Percentiles rank a stretch among this genome's conserved stretches.
phyloP scores from a whole-genome alignment of 2,888 invertebrate species.

The Unio delphinus region DNA sequence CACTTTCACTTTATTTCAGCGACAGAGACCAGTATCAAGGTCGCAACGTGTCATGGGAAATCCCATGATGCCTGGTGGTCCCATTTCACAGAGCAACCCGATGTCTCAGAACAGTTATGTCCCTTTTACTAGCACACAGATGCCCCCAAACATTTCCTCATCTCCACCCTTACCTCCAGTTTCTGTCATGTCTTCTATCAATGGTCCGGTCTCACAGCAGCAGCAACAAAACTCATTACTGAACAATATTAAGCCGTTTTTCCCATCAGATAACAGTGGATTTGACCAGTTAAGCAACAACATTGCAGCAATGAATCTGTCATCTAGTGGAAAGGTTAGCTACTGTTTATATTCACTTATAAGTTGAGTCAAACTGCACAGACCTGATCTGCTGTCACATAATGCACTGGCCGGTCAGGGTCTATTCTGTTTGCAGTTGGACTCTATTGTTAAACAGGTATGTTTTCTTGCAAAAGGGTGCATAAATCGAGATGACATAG shows the following conservation, averaged over 20 bases:
- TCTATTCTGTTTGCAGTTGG: no score
- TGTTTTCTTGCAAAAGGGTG: no score
- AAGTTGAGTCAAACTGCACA: no score
- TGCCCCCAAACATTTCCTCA: neutral
- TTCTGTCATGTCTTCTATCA: conserved; percentile 9
- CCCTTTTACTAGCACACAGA: neutral
- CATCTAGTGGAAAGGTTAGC: conserved; percentile 39
- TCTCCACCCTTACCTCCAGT: conserved; percentile 2
- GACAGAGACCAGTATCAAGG: no score
- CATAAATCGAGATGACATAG: no score
- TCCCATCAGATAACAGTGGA: conserved; percentile 8
- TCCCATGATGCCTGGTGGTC: conserved; percentile 2
- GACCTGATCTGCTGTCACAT: no score
- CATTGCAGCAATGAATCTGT: conserved; percentile 62
- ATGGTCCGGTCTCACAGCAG: conserved; percentile 18
- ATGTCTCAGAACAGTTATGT: conserved; percentile 19
- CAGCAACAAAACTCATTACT: conserved; percentile 17
- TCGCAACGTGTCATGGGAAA: no score
- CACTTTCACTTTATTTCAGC: no score
- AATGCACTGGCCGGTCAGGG: no score
- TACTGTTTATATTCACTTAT: no score
- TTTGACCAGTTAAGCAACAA: conserved; percentile 41
- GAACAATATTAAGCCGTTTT: conserved; percentile 31
- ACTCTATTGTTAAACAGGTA: no score
- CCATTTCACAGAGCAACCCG: conserved; percentile 36